Conservation (phyloP, 2,113 vertebrate species). For the Donacobius atricapilla region DNA sequence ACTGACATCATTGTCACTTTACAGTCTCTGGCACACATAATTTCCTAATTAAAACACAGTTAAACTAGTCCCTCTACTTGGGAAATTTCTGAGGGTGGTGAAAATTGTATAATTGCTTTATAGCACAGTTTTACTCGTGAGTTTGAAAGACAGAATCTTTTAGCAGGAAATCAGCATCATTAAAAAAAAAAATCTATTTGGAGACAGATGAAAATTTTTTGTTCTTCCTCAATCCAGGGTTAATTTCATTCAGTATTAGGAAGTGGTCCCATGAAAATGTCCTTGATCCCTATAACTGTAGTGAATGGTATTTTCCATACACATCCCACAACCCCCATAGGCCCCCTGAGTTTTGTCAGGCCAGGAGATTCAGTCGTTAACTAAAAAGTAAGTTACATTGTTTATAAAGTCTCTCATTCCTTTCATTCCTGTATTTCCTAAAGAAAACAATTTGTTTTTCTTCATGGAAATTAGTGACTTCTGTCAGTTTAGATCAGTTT, state of each 20-base stretch:
- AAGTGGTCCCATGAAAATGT: neutral
- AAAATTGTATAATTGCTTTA: neutral
- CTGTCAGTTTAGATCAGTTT: neutral
- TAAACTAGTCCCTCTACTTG: neutral
- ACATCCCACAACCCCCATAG: neutral
- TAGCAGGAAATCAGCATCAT: neutral
- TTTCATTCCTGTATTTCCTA: neutral
- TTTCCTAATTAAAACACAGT: neutral
- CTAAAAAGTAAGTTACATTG: neutral
- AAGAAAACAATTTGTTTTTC: neutral
- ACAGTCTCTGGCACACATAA: neutral
- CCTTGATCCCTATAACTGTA: neutral
- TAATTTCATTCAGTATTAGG: neutral
- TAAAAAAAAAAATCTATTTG: neutral
- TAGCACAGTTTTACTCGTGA: neutral
- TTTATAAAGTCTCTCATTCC: neutral
- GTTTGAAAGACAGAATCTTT: neutral
- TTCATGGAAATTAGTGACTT: neutral
- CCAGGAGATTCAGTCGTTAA: neutral
- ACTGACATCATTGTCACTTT: neutral
- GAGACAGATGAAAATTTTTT: neutral
- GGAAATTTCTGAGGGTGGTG: neutral
- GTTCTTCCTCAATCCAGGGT: neutral
- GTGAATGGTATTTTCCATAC: neutral
- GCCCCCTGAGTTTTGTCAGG: neutral